phyloP scores from a whole-genome alignment of 2,888 invertebrate genomes.

The Podabrus alpinus region DNA sequence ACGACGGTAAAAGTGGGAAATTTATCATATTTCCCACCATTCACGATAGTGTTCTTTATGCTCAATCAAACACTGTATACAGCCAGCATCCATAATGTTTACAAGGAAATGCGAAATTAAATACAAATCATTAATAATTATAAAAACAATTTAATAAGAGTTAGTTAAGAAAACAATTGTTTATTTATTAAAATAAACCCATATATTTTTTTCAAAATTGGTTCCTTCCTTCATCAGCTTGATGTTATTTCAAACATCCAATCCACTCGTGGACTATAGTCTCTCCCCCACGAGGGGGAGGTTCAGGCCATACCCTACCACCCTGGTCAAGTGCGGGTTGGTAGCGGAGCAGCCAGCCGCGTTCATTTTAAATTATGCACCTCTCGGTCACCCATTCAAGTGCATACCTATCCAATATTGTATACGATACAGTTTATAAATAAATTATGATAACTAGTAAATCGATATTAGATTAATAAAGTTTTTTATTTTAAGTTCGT shows the following conservation, averaged over 20 bases:
- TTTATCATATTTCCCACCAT: conserved; percentile 70
- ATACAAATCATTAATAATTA: neutral
- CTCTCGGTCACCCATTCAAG: too few relatives aligned
- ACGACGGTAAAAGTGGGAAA: conserved; percentile 59
- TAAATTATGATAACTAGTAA: too few relatives aligned
- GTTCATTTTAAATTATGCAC: too few relatives aligned
- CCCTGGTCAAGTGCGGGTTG: too few relatives aligned
- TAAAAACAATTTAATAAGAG: neutral
- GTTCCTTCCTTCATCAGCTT: too few relatives aligned
- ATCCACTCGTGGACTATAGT: too few relatives aligned
- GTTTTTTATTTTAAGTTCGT: neutral
- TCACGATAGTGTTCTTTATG: conserved; percentile 67
- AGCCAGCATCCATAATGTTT: neutral
- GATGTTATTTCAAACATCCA: too few relatives aligned
- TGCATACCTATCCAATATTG: neutral
- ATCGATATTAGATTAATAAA: neutral
- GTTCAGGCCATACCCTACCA: too few relatives aligned
- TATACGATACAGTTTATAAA: neutral
- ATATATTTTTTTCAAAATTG: neutral
- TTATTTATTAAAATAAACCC: neutral
- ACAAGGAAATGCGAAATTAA: neutral
- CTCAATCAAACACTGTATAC: conserved; percentile 32
- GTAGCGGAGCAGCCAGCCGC: too few relatives aligned
- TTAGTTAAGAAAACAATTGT: neutral
- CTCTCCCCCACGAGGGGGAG: too few relatives aligned